phyloP scores from a whole-genome alignment of 2,797 vertebrate genomes.

The Malacoctenus gilli region DNA sequence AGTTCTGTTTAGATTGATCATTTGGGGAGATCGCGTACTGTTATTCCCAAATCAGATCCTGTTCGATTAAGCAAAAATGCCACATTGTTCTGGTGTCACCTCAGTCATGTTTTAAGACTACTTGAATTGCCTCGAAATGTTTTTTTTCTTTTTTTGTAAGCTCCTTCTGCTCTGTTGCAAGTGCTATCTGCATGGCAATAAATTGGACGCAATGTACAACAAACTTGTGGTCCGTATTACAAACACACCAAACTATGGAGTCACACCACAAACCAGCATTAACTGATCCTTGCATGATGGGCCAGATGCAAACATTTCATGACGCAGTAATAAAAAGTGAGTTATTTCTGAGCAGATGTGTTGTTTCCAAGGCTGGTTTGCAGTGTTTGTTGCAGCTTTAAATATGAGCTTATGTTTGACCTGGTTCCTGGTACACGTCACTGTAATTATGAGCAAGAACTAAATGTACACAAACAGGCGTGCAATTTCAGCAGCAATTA shows the following conservation, averaged over 20 bases:
- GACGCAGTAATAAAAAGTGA: not conserved
- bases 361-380: not conserved
- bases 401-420: constrained; percentile 26
- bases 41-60: no score
- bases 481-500: constrained; percentile 26
- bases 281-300: not conserved
- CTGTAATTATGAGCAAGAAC: constrained; percentile 26
- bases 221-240: no score
- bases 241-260: not conserved
- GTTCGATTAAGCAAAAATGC: no score
- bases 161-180: no score
- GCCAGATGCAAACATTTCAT: not conserved
- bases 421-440: constrained; percentile 18
- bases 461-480: constrained; percentile 31
- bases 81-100: no score
- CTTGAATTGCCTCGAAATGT: no score
- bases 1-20: no score
- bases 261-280: not conserved
- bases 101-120: no score
- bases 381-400: constrained; percentile 15
- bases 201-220: no score
- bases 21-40: no score
- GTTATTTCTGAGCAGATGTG: not conserved
- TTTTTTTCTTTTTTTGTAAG: no score
- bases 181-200: no score